These are phyloP conservation scores for Catostylus mosaicus DNA, from an alignment of 30 jellyfish, hydroid and myxozoan species.

Conservation along the genomic window DNA sequence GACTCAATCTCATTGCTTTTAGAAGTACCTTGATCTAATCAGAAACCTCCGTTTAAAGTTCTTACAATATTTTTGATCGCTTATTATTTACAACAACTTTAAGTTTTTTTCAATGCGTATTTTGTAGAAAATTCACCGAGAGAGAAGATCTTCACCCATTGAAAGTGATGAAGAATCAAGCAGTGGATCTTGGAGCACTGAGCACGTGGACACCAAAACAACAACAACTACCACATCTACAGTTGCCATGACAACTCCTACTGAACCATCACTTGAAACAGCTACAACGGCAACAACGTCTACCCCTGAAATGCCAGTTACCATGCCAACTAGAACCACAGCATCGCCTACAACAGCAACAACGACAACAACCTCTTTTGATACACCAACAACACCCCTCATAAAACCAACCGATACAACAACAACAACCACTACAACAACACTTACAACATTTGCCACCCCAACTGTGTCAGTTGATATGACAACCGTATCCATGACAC, in stretches of 20 bases:
- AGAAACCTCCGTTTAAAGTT: too few species aligned
- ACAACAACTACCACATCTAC: background rate
- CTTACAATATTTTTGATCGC: too few species aligned
- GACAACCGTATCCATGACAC: background rate
- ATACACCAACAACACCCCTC: background rate
- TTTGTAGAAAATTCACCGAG: background rate
- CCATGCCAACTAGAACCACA: background rate
- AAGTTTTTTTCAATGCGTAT: too few species aligned
- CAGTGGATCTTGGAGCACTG: background rate
- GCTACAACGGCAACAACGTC: background rate
- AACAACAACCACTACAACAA: conserved; percentile 3
- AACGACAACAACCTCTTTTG: background rate
- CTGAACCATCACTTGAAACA: background rate
- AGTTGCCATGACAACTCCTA: background rate
- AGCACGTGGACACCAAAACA: background rate
- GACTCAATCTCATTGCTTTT: too few species aligned
- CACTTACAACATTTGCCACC: background rate
- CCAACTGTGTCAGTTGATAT: too few species aligned
- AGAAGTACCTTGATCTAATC: too few species aligned
- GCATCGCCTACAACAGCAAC: background rate
- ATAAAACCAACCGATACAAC: background rate
- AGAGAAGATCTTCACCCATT: background rate
- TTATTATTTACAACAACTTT: too few species aligned
- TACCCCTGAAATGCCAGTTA: background rate
- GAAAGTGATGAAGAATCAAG: background rate